Base-by-base conservation (phyloP, 2,113 vertebrate genomes). In the Jaculus jaculus region DNA sequence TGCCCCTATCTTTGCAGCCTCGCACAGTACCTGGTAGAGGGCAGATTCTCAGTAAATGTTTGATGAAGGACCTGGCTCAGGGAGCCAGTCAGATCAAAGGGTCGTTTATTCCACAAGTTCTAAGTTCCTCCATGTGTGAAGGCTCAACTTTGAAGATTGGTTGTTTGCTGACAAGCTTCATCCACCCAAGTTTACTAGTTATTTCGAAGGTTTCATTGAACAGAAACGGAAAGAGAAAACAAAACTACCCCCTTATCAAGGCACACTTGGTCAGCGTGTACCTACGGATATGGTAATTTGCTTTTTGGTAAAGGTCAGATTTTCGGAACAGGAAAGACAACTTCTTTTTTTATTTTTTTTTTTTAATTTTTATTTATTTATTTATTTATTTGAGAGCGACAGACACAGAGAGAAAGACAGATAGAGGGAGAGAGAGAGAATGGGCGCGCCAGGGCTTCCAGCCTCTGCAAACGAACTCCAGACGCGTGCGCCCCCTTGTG, bases 191-290 rank as follows among this genome's bases (percentile, higher is more conserved):
- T 60, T 88, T 90, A 82, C 37, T 63, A 51, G 58, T 85, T 75
- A 37, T 42, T 92, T 28, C 72, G 39, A 92, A 42, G 37, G 4
- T 30, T 39, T 85, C 65, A 68, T 54, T 92, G 82, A 79, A 66
- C 18, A 78, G 66, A 37, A 84, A 92, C 79, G 60, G 71, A 80
- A 90, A 87, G 32, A 91, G 86, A 71, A 91, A 91, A 89, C 18
- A 74, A 66, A 94, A 54, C 30, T 9, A 63, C 21, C 71, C 47
- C 68, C 66, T 32, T 83, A 91, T 71, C 92, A 81, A 93, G 84
- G 77, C 81, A 89, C 32, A 47, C 65, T 65, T 63, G 77, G 71
- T 74, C 77, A 71, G 39, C 34, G 23, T 32, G 51, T 66, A 77
- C 92, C 80, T 84, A 83, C 0, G 66, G 77, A 83, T 86, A 87